Base-by-base conservation (phyloP, 2,888 invertebrate species). In the Hoplodrina blanda region DNA sequence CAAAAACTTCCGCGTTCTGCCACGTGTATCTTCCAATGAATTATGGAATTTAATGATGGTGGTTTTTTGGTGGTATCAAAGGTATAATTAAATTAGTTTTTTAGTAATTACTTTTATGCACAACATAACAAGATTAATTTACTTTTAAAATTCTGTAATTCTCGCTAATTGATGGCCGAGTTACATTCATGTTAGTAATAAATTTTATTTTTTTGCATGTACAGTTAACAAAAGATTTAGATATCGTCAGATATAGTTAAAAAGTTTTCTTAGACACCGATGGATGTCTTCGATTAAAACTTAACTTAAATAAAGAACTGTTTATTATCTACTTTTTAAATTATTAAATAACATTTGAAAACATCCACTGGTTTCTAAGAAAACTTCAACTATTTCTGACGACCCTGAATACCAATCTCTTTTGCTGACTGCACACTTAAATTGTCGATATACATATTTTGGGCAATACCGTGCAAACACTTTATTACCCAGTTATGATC, bases 401-500 rank as follows among this genome's bases (percentile, higher is more conserved):
- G 25, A 25, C 25, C 25, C 25, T 25, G 25, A 2, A 25, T 25
- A 25, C 25, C 25, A 25, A 25, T 25, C 25, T 25, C 25, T 25
- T 25, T 25, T 2, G 25, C 2, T 25, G 25, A 25, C 2, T 25
- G 25, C 25, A 25, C 25, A 25, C 25, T 25, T 2, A 25, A 25
- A 78, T 66, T 78, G 64, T 44, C 61, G 49, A 66, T 71, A 44
- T 10, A 49, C 66, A 76, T 55, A 73, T 71, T 80, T 76, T 83
- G 75, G 78, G 77, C 80, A 83, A 80, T 82, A 81, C 53, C 79
- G 80, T 84, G 74, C 85, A 73, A 70, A 65, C 57, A 69, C 41
- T 80, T 61, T 74, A 80, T 81, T 80, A 80, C 76, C 71, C 62
- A 78, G 69, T 80, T 76, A 80, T 76, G 75, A 73, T 69, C 54